Evolutionary conservation across 2,888 invertebrate species (phyloP).

Genomic region (Leucophora obtusa): DNA sequence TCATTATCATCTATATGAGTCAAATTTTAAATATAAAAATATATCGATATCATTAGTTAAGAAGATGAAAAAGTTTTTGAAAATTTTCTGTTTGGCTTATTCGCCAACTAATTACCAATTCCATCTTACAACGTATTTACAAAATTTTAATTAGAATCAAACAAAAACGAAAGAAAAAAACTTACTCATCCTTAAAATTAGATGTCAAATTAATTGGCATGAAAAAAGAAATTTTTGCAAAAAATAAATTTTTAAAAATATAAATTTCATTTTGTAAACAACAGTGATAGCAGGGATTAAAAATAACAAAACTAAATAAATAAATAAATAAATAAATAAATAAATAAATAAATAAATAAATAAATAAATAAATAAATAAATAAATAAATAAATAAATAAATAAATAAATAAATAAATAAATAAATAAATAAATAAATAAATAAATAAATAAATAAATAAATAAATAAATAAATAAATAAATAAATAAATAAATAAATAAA

Average conservation of each 20-base stretch:
- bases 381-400: too few relatives aligned
- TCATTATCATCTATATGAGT: too few relatives aligned
- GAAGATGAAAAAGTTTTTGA: background rate
- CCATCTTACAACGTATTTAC: conserved; percentile 30
- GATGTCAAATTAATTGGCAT: conserved; percentile 58
- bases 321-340: background rate
- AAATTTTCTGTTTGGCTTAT: background rate
- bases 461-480: too few relatives aligned
- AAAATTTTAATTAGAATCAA: conserved; percentile 18
- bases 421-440: too few relatives aligned
- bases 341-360: too few relatives aligned
- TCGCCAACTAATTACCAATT: conserved; percentile 13
- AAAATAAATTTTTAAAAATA: background rate
- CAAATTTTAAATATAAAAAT: too few relatives aligned
- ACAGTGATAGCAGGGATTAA: background rate
- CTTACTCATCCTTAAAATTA: conserved; percentile 58
- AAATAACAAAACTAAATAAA: background rate
- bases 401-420: too few relatives aligned
- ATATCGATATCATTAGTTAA: background rate
- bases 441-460: too few relatives aligned
- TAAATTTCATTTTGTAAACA: background rate
- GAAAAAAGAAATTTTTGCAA: conserved; percentile 33
- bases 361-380: too few relatives aligned
- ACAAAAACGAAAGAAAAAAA: conserved; percentile 22
- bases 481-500: too few relatives aligned